Evolutionary conservation across 2,797 vertebrate genomes (phyloP).

Genomic region (Tokudaia muenninki): DNA sequence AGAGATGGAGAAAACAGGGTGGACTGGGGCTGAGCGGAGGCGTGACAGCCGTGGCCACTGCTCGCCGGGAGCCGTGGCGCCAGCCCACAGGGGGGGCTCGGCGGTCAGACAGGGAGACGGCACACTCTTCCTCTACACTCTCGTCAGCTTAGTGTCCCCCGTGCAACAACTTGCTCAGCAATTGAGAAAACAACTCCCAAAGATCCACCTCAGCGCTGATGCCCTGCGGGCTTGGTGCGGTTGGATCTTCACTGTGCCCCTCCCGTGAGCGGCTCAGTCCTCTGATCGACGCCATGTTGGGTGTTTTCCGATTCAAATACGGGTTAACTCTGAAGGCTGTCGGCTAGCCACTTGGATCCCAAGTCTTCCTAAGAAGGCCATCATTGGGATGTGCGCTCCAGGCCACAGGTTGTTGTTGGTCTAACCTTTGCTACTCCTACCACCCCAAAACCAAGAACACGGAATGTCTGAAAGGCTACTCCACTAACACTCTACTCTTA

Average conservation of each 20-base stretch:
- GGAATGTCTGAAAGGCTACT: neutral
- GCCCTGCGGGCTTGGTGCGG: neutral
- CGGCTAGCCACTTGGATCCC: neutral
- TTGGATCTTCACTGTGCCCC: neutral
- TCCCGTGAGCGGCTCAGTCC: accelerated
- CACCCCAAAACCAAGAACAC: neutral
- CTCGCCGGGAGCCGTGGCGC: accelerated
- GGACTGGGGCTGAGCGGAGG: conserved; percentile 5
- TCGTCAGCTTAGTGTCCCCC: neutral
- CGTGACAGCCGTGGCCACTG: accelerated
- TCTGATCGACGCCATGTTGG: accelerated
- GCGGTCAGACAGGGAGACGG: accelerated
- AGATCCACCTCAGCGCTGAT: neutral
- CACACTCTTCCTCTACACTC: neutral
- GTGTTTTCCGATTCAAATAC: neutral
- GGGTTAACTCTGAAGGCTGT: neutral
- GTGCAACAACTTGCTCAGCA: neutral
- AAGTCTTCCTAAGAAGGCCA: neutral
- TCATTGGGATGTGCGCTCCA: accelerated
- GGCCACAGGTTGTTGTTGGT: neutral
- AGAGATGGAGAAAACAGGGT: neutral
- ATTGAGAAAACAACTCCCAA: neutral
- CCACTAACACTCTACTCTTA: neutral
- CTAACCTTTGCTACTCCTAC: neutral
- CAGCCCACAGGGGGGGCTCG: neutral